phyloP scores from a whole-genome alignment of 2,113 vertebrate genomes.

The Platichthys stellatus region DNA sequence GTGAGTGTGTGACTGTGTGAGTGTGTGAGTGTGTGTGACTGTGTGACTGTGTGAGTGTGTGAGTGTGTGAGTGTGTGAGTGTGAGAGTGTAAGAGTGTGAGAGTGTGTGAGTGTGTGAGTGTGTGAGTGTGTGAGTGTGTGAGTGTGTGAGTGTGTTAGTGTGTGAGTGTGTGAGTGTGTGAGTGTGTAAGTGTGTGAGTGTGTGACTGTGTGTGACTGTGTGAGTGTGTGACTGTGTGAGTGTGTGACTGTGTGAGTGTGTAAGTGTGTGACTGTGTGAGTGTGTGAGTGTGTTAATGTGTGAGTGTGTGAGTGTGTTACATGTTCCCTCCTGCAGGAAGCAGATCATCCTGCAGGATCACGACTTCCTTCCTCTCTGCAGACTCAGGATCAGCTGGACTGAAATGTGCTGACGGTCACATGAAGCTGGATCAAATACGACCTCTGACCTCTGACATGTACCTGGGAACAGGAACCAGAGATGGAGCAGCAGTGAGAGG shows the following conservation, averaged over 20 bases:
- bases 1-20: no score
- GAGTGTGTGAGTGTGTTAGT: background rate
- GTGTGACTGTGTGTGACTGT: no score
- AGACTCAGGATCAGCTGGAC: conserved; percentile 41
- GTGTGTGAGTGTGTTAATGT: no score
- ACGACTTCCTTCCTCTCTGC: conserved; percentile 48
- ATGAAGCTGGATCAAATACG: background rate
- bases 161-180: background rate
- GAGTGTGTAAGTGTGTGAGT: no score
- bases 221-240: no score
- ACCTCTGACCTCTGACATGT: background rate
- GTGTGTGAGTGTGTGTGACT: background rate
- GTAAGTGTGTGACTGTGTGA: no score
- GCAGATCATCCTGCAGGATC: conserved; percentile 39
- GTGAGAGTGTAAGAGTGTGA: no score
- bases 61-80: no score
- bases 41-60: no score
- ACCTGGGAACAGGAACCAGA: background rate
- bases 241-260: no score
- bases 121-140: no score
- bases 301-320: conserved; percentile 2
- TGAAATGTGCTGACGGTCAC: conserved; percentile 70
- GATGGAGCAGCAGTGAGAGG: background rate
- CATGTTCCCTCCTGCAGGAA: conserved; percentile 27
- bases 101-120: no score